Evolutionary conservation across 2,113 vertebrate species (phyloP).

Genomic region (Dasyornis broadbenti): DNA sequence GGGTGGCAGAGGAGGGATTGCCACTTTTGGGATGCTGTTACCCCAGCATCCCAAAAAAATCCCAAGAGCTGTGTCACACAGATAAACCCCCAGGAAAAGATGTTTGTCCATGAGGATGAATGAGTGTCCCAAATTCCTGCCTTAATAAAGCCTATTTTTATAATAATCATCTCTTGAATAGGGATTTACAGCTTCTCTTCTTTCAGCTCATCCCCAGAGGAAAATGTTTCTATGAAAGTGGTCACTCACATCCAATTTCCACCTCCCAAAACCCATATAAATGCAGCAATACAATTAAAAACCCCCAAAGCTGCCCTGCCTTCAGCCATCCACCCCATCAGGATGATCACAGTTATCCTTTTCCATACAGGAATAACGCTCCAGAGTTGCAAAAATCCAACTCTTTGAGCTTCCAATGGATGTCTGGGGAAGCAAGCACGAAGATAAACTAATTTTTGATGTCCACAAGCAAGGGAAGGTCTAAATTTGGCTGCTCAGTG

Average conservation of each 20-base stretch:
- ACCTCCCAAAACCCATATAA: background rate
- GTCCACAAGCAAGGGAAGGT: background rate
- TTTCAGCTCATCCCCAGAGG: background rate
- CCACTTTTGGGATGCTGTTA: too few relatives aligned
- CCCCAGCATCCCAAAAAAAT: background rate
- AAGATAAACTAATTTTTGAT: background rate
- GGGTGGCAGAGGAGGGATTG: background rate
- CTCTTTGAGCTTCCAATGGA: background rate
- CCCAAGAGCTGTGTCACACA: background rate
- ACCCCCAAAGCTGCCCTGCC: too few relatives aligned
- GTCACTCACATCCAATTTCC: background rate
- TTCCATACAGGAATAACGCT: background rate
- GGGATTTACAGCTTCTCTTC: background rate
- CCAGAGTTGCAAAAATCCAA: background rate
- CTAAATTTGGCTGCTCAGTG: background rate
- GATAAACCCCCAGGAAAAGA: background rate
- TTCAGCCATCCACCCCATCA: background rate
- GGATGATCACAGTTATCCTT: rapidly evolving
- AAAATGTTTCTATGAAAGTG: background rate
- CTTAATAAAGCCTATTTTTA: background rate
- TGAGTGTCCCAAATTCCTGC: background rate
- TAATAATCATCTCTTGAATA: background rate
- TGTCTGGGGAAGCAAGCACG: background rate
- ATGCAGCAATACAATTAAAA: background rate
- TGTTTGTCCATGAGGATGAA: background rate